A percentile compares a stretch with the other conserved stretches of the same genome.
These are phyloP conservation scores for Parnassius apollo DNA, from an alignment of 2,888 invertebrate species.

Conservation along the genomic window DNA sequence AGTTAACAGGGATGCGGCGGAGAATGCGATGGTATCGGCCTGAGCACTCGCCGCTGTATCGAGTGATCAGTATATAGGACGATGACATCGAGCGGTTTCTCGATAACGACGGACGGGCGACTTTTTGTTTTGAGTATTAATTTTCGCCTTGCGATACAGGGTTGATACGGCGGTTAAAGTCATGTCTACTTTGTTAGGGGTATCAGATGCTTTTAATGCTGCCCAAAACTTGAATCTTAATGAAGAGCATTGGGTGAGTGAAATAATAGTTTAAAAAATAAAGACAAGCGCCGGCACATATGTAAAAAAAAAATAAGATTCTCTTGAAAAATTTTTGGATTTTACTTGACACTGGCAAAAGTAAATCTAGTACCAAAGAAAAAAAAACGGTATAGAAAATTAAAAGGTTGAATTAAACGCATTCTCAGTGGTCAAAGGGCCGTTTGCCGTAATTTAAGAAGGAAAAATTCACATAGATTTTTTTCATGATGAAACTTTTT, in stretches of 20 bases:
- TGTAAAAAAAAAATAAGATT: too few relatives aligned
- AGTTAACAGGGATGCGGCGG: slow-evolving; percentile 1
- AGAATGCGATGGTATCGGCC: slow-evolving; percentile 45
- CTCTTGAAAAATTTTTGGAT: too few relatives aligned
- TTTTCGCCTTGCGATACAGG: slow-evolving; percentile 64
- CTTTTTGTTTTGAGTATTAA: slow-evolving; percentile 63
- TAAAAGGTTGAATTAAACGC: too few relatives aligned
- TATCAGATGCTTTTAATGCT: slow-evolving; percentile 19
- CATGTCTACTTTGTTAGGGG: slow-evolving; percentile 30
- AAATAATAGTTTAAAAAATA: not conserved
- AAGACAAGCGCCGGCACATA: too few relatives aligned
- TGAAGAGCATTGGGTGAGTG: not conserved
- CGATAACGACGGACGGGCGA: slow-evolving; percentile 55
- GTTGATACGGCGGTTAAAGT: slow-evolving; percentile 41
- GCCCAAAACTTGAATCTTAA: slow-evolving; percentile 9
- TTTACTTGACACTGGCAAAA: too few relatives aligned
- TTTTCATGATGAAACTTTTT: not conserved
- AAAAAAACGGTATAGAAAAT: too few relatives aligned
- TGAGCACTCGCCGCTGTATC: slow-evolving; percentile 46
- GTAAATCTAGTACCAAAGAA: too few relatives aligned
- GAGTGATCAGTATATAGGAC: slow-evolving; percentile 61
- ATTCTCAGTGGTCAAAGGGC: too few relatives aligned
- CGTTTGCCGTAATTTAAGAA: too few relatives aligned
- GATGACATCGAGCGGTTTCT: slow-evolving; percentile 70
- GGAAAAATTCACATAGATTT: too few relatives aligned